These are phyloP conservation scores for Drosophila rubida DNA, from an alignment of 2,888 invertebrate genomes.

Conservation along the genomic window DNA sequence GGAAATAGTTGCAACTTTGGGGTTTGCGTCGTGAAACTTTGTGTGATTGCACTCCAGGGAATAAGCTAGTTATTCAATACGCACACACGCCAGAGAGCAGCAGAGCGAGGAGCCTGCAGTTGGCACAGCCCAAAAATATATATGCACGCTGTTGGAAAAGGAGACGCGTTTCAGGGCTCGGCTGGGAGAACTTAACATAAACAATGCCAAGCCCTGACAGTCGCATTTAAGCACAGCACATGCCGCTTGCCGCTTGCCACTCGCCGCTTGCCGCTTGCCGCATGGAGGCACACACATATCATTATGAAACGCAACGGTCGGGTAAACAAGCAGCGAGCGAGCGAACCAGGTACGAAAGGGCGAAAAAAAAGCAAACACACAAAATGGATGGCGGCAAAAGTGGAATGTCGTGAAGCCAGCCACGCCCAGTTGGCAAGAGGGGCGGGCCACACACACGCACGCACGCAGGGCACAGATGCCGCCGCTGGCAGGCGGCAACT, in stretches of 20 bases:
- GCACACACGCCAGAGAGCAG: background rate
- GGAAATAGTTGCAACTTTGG: no score
- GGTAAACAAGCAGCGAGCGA: background rate
- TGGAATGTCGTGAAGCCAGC: constrained; percentile 34
- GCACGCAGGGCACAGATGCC: background rate
- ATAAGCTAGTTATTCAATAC: background rate
- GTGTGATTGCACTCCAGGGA: constrained; percentile 2
- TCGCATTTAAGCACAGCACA: constrained; percentile 34
- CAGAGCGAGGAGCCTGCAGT: no score
- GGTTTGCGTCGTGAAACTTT: background rate
- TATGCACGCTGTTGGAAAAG: background rate
- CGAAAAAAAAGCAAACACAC: background rate
- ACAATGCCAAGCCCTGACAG: constrained; percentile 41
- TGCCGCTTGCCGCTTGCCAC: constrained; percentile 16
- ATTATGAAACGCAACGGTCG: constrained; percentile 31
- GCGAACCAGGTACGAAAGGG: constrained; percentile 31
- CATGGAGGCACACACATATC: constrained; percentile 51
- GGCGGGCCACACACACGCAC: background rate
- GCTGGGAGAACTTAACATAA: constrained; percentile 30
- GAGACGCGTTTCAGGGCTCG: background rate
- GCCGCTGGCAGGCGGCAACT: constrained; percentile 13
- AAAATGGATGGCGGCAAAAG: constrained; percentile 18
- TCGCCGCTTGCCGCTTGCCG: constrained; percentile 21
- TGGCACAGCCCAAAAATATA: background rate
- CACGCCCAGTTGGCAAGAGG: constrained; percentile 26